Base-by-base conservation (phyloP, 53 echinoderm and acorn worm genomes). In the Pentamera pediparva region DNA sequence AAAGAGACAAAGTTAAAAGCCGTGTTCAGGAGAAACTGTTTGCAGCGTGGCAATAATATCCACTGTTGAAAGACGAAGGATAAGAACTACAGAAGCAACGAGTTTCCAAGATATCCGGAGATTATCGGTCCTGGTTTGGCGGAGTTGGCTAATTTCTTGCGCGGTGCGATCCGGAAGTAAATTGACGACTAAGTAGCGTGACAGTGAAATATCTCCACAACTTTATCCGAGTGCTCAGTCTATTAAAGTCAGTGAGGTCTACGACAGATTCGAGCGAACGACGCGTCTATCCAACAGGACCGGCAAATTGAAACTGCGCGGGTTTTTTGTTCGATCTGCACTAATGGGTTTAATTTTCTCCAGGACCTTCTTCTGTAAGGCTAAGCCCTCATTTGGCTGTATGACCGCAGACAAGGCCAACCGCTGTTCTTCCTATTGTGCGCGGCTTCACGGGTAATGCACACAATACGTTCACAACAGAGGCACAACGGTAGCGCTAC, bases 291-390 rank as follows among this genome's bases (percentile, higher is more conserved):
- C 58, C 58, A 57, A 20, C 28, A 12, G 32, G 58, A 24, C 58
- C 15, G 32, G 58, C 58, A 57, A 57, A 57, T 57, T 57, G 32
- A 57, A 57, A 57, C 25, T 57, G 58, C 58, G 58, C 58, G 58
- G 29, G 28, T 57, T 32, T 17, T 32, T 57, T 27, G 12, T 30
- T 57, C 58, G 13, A 31, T 57, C 58, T 27, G 58, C 26, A n/a
- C 21, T 57, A 12, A 57, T 5, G 58, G 7, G 29, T 29, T 57
- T 6, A 31, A 13, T 32, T 22, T 57, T 17, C 6, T 29, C 17
- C 32, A 27, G 32, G 58, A 29, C 58, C 58, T 29, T 57, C 58
- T 57, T 57, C n/a, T n/a, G n/a, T n/a, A n/a, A n/a, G n/a, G n/a
- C n/a, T n/a, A n/a, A n/a, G n/a, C n/a, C n/a, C n/a, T n/a, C n/a